Evolutionary conservation across 2,888 invertebrate genomes (phyloP).

Genomic region (Drosophila melanosoma): DNA sequence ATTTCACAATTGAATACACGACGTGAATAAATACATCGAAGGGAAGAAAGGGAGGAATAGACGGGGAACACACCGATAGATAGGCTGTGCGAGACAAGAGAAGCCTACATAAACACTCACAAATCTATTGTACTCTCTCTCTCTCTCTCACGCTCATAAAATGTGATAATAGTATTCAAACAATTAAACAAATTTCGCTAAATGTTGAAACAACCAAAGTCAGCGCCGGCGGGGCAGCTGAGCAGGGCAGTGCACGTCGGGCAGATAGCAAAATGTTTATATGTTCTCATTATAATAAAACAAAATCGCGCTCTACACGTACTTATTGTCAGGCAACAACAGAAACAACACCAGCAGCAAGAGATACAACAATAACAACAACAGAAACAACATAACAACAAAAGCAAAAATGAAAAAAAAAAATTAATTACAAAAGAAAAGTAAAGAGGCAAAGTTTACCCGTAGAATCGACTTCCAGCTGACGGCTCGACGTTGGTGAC

Average conservation of each 20-base stretch:
- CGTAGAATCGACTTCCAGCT: conserved; percentile 73
- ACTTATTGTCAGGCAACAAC: conserved; percentile 62
- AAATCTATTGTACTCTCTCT: conserved; percentile 5
- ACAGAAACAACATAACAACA: conserved; percentile 9
- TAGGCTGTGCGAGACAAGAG: conserved; percentile 32
- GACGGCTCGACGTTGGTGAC: conserved; percentile 21
- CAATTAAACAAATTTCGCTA: conserved; percentile 78
- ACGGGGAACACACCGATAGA: conserved; percentile 17
- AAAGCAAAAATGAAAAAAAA: conserved; percentile 17
- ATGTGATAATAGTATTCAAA: conserved; percentile 79
- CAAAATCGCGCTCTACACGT: conserved; percentile 69
- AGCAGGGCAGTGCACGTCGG: conserved; percentile 26
- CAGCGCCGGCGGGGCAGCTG: neutral
- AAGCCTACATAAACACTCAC: conserved; percentile 4
- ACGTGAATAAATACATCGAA: conserved; percentile 36
- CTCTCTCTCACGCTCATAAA: conserved; percentile 36
- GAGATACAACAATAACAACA: conserved; percentile 19
- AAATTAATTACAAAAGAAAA: conserved; percentile 75
- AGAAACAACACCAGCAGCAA: conserved; percentile 31
- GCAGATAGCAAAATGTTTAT: conserved; percentile 73
- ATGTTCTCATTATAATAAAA: conserved; percentile 79
- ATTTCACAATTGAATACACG: conserved; percentile 49
- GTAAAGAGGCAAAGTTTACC: conserved; percentile 73
- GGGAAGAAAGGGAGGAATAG: neutral
- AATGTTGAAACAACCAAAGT: conserved; percentile 68